These are phyloP conservation scores for Drosophila kanekoi DNA, from an alignment of 2,888 invertebrate genomes.

Conservation along the genomic window DNA sequence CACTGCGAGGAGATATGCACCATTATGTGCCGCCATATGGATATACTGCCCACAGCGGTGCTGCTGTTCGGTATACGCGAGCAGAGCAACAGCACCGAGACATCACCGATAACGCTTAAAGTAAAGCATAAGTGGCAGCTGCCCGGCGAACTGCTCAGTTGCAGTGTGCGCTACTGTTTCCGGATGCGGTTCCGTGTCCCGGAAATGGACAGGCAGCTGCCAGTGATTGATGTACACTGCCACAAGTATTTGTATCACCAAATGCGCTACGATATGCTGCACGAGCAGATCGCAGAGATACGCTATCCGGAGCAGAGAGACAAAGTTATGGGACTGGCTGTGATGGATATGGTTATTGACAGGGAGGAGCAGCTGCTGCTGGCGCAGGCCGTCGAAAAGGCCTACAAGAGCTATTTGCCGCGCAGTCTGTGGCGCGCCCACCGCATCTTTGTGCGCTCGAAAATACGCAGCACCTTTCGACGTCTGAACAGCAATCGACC, in stretches of 20 bases:
- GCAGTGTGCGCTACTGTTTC: slow-evolving; percentile 88
- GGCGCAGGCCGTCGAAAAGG: slow-evolving; percentile 89
- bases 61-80: slow-evolving; percentile 92
- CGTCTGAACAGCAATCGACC: slow-evolving; percentile 87
- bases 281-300: slow-evolving; percentile 92
- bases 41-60: slow-evolving; percentile 91
- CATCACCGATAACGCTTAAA: not conserved
- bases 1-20: slow-evolving; percentile 90
- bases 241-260: slow-evolving; percentile 95
- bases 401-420: slow-evolving; percentile 94
- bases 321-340: slow-evolving; percentile 93
- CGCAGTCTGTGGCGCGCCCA: slow-evolving; percentile 91
- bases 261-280: slow-evolving; percentile 92
- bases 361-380: slow-evolving; percentile 90
- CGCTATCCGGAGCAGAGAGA: slow-evolving; percentile 91
- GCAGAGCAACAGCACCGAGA: slow-evolving; percentile 68
- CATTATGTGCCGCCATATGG: slow-evolving; percentile 89
- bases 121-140: slow-evolving; percentile 87
- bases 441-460: slow-evolving; percentile 90
- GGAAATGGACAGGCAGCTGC: slow-evolving; percentile 77
- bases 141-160: slow-evolving; percentile 87
- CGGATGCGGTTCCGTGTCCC: slow-evolving; percentile 92
- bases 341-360: slow-evolving; percentile 94
- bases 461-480: slow-evolving; percentile 89
- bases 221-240: slow-evolving; percentile 88